phyloP scores from a whole-genome alignment of 2,797 vertebrate species.

The Eidolon dupreanum region DNA sequence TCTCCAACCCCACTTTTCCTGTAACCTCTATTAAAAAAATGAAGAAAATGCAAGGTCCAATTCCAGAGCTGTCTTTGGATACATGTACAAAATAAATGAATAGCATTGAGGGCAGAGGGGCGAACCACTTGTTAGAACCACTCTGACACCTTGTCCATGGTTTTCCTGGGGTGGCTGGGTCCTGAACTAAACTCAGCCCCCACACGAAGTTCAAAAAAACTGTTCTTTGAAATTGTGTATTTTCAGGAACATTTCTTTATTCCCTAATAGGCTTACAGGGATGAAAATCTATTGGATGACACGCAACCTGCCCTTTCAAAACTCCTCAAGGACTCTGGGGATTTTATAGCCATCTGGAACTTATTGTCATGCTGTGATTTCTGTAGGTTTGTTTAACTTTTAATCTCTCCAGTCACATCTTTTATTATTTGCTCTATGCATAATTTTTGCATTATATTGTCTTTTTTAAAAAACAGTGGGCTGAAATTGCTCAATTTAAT shows the following conservation, averaged over 20 bases:
- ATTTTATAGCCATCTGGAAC: conserved; percentile 68
- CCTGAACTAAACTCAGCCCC: background rate
- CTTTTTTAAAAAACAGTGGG: conserved; percentile 5
- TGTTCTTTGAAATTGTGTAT: background rate
- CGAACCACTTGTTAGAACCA: background rate
- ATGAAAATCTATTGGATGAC: conserved; percentile 63
- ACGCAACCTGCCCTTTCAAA: conserved; percentile 42
- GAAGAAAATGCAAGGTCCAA: background rate
- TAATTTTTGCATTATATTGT: conserved; percentile 70
- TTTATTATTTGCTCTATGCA: conserved; percentile 64
- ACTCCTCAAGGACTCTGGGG: conserved; percentile 41
- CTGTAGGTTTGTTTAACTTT: conserved; percentile 73
- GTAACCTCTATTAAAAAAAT: background rate
- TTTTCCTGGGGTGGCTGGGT: background rate
- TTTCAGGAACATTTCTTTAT: conserved; percentile 48
- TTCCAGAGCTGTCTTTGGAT: background rate
- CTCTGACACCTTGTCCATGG: background rate
- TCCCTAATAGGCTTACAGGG: background rate
- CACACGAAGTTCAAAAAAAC: background rate
- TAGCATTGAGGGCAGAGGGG: background rate
- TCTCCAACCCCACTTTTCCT: background rate
- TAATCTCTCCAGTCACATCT: conserved; percentile 55
- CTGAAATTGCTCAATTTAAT: conserved; percentile 62
- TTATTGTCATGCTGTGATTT: conserved; percentile 68
- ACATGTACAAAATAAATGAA: background rate